phyloP scores from a whole-genome alignment of 2,113 vertebrate genomes.

The Benitochromis conjunctus region DNA sequence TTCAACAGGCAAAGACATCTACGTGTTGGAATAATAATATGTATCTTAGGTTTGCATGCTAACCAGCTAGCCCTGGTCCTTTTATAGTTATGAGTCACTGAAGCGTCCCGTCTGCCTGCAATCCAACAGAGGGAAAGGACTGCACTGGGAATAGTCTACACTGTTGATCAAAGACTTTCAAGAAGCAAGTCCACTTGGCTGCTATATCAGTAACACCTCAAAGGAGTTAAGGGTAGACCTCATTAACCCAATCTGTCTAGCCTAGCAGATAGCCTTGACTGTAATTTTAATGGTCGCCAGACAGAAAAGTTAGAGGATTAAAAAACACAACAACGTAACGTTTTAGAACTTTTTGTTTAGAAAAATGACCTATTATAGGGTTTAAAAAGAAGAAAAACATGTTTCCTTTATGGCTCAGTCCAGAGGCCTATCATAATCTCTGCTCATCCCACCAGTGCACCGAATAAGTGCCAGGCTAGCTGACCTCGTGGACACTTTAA shows the following conservation, averaged over 20 bases:
- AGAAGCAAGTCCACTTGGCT: background rate
- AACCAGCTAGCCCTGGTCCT: background rate
- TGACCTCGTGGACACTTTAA: rapidly evolving
- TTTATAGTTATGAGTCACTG: background rate
- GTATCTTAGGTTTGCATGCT: background rate
- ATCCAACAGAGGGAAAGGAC: background rate
- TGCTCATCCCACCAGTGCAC: background rate
- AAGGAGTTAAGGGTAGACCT: background rate
- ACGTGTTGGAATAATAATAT: background rate
- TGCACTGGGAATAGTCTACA: background rate
- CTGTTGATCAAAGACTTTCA: background rate
- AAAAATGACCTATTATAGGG: background rate
- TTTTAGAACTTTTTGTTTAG: background rate
- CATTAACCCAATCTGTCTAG: background rate
- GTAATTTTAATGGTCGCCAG: background rate
- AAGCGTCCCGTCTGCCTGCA: background rate
- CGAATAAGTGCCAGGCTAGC: background rate
- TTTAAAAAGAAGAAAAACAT: background rate
- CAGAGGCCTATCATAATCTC: background rate
- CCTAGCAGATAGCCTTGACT: background rate
- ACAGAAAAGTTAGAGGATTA: background rate
- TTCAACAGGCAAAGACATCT: background rate
- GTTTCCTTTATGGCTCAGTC: background rate
- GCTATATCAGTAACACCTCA: background rate
- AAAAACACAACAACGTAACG: background rate